Base-by-base conservation (phyloP, 2,888 invertebrate species). In the Archips xylosteana region DNA sequence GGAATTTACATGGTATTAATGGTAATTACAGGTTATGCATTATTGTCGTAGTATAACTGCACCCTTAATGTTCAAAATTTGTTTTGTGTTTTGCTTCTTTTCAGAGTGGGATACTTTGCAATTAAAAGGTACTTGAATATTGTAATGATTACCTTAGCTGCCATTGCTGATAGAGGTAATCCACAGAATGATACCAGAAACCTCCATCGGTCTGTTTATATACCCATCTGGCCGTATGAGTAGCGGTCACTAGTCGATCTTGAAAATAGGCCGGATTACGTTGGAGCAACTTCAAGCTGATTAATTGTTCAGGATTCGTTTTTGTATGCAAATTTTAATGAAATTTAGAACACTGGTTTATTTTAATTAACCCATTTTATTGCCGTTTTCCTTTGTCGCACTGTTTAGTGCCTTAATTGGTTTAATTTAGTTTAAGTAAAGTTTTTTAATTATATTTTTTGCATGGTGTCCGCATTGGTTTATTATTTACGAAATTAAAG, bases 121-220 rank as follows among this genome's bases (percentile, higher is more conserved):
- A 36, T 36, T 36, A 36, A 36, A 36, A 36, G 3, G 36, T 36
- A 36, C 36, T 5, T 36, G 2, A 4, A 36, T 36, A 36, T 36
- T 15, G 10, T 39, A 42, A n/a, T 63, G 36, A 75, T 60, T 82
- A 91, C 91, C 90, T 90, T 91, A 82, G 89, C 86, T 82, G 89
- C 88, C 91, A 91, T 91, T 86, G 82, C 79, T 81, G 81, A 80
- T 82, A 83, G 80, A 78, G 79, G 81, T 80, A 82, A 80, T 85
- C 79, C 86, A 84, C 84, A 76, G 82, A 91, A 87, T 90, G 89
- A 87, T 87, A 80, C 78, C 63, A 74, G 74, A 51, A 73, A 75
- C 71, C 63, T 60, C 76, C 61, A 70, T 6, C 72, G 76, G 73
- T 74, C 75, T 71, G 81, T 79, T 89, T 90, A 83, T 90, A 90